These are phyloP conservation scores for Cataglyphis rosenhaueri DNA, from an alignment of 2,888 invertebrate genomes.

Conservation along the genomic window DNA sequence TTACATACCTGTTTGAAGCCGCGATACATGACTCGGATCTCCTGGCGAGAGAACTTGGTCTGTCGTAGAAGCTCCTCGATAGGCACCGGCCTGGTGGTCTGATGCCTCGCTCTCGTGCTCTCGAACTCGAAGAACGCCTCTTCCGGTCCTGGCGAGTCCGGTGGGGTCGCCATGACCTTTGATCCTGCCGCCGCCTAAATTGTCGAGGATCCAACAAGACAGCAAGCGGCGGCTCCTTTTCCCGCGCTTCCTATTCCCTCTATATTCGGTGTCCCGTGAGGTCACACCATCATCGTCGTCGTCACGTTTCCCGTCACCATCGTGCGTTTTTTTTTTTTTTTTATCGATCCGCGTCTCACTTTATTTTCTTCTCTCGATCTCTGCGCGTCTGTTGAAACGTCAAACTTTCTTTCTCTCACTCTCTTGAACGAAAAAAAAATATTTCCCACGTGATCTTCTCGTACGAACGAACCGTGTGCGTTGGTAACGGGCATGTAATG, in stretches of 20 bases:
- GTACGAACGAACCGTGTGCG: not conserved
- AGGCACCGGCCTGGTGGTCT: slow-evolving; percentile 94
- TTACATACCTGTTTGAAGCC: slow-evolving; percentile 96
- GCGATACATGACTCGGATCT: slow-evolving; percentile 98
- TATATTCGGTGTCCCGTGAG: slow-evolving; percentile 4
- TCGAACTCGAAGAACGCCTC: slow-evolving; percentile 95
- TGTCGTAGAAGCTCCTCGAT: slow-evolving; percentile 96
- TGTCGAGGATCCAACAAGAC: slow-evolving; percentile 14
- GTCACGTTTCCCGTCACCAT: slow-evolving; percentile 25
- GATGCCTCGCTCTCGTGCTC: slow-evolving; percentile 89
- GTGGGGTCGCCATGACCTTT: slow-evolving; percentile 91
- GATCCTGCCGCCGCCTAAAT: slow-evolving; percentile 37
- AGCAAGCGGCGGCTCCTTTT: not conserved
- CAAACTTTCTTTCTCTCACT: not conserved
- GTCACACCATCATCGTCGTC: slow-evolving; percentile 40
- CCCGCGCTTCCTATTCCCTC: slow-evolving; percentile 9
- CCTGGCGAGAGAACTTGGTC: slow-evolving; percentile 97
- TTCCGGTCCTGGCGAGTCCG: slow-evolving; percentile 93
- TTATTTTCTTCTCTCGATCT: not conserved
- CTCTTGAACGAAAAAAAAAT: not conserved
- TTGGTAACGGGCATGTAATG: not conserved
- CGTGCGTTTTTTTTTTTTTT: slow-evolving; percentile 20
- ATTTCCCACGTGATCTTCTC: not conserved
- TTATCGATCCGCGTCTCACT: slow-evolving; percentile 27
- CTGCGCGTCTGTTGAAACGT: not conserved